Percentiles rank a stretch among this genome's conserved stretches.
Conservation (phyloP, 2,797 vertebrate genomes). For the Esox masquinongy region DNA sequence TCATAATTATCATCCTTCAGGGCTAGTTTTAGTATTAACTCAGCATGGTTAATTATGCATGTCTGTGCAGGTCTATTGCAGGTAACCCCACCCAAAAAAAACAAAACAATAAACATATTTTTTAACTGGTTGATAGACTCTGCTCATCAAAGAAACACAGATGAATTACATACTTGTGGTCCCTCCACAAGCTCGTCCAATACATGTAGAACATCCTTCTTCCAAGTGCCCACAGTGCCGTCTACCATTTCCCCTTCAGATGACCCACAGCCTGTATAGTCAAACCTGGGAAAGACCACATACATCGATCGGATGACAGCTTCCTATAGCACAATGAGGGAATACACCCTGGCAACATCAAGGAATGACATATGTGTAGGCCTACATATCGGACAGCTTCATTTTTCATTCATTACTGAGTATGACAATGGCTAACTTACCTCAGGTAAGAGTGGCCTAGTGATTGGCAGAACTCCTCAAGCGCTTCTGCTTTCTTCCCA, state of each 20-base stretch:
- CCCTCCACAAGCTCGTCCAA: slow-evolving; percentile 91
- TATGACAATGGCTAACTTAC: slow-evolving; percentile 61
- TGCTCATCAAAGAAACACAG: background rate
- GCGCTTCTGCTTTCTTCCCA: slow-evolving; percentile 87
- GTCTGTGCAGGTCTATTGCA: background rate
- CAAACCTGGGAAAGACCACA: slow-evolving; percentile 36
- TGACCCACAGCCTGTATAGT: slow-evolving; percentile 50
- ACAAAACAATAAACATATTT: background rate
- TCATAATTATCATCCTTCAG: background rate
- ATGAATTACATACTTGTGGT: slow-evolving; percentile 82
- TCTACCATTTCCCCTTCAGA: slow-evolving; percentile 45
- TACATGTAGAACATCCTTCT: slow-evolving; percentile 85
- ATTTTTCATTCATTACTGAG: background rate
- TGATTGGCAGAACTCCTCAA: slow-evolving; percentile 95
- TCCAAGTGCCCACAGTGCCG: slow-evolving; percentile 43
- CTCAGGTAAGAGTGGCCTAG: slow-evolving; percentile 92
- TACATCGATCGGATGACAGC: background rate
- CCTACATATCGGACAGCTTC: background rate
- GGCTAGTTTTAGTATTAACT: background rate
- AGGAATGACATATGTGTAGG: too few relatives aligned
- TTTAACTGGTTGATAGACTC: background rate
- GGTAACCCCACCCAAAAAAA: background rate
- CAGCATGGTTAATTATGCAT: background rate
- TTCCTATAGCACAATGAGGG: background rate
- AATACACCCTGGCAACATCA: background rate